Evolutionary conservation across 2,113 vertebrate species (phyloP).

Genomic region (Henicopernis longicauda): DNA sequence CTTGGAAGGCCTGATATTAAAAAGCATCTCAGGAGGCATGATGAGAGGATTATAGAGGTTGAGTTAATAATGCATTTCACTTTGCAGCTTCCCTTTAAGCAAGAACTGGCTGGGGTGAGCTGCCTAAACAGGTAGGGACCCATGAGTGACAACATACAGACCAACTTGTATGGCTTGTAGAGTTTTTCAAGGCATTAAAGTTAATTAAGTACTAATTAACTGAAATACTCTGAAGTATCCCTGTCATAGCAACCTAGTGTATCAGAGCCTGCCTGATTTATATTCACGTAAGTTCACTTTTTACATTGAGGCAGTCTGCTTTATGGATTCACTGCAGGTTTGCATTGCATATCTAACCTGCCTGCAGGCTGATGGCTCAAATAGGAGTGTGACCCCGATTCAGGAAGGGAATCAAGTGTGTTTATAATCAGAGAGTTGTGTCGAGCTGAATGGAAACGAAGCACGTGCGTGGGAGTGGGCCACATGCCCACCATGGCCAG

Average conservation of each 20-base stretch:
- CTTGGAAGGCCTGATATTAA: not conserved
- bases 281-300: not conserved
- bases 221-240: not conserved
- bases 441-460: not conserved
- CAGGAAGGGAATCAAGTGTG: not conserved
- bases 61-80: not conserved
- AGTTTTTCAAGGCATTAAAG: not conserved
- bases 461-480: rapidly evolving
- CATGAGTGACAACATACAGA: not conserved
- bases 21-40: not conserved
- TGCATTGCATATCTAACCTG: not conserved
- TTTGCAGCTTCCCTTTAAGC: not conserved
- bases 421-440: not conserved
- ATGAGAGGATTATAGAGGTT: not conserved
- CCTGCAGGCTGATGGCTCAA: not conserved
- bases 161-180: not conserved
- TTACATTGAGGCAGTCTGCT: not conserved
- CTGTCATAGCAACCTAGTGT: not conserved
- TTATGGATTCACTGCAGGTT: not conserved
- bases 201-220: constrained; percentile 29
- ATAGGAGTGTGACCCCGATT: rapidly evolving
- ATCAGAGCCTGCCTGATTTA: not conserved
- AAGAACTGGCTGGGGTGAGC: not conserved
- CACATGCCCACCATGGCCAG: not conserved
- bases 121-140: not conserved